These are phyloP conservation scores for Varanus komodoensis DNA, from an alignment of 2,113 vertebrate species.

Conservation along the genomic window DNA sequence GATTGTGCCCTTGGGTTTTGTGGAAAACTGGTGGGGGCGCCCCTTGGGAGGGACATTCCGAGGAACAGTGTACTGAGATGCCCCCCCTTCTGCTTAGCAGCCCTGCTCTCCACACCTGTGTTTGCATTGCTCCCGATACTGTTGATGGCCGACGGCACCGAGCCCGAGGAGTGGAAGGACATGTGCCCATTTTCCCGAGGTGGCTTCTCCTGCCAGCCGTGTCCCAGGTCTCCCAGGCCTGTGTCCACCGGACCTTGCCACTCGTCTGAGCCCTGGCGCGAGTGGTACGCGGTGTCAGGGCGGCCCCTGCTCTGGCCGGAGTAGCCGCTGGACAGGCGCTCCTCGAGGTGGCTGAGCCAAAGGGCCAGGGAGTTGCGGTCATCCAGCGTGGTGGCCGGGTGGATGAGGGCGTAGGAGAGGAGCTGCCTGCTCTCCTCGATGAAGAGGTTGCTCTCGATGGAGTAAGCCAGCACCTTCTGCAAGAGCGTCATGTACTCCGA, in stretches of 20 bases:
- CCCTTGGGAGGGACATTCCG: background rate
- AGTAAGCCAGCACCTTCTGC: conserved; percentile 93
- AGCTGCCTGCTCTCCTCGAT: conserved; percentile 95
- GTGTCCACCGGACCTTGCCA: conserved; percentile 84
- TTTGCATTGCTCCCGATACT: conserved; percentile 80
- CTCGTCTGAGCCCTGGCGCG: conserved; percentile 89
- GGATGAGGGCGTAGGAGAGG: conserved; percentile 95
- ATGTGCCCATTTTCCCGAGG: conserved; percentile 90
- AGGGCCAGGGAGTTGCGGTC: conserved; percentile 93
- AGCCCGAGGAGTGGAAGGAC: conserved; percentile 82
- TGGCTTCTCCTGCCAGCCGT: conserved; percentile 88
- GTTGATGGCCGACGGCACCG: conserved; percentile 87
- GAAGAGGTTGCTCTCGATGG: conserved; percentile 94
- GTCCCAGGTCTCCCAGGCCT: conserved; percentile 81
- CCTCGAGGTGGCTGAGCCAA: conserved; percentile 94
- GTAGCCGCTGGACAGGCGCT: conserved; percentile 86
- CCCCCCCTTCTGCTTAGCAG: background rate
- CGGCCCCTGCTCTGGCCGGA: conserved; percentile 63
- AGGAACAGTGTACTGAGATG: background rate
- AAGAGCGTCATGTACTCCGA: conserved; percentile 96
- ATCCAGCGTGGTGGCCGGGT: conserved; percentile 93
- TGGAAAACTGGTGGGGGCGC: background rate
- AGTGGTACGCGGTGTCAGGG: conserved; percentile 82
- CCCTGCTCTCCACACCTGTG: conserved; percentile 75
- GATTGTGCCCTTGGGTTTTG: background rate